Percentiles rank a stretch among this genome's conserved stretches.
Conservation (phyloP, 2,888 invertebrate genomes). For the Dusona sp. region DNA sequence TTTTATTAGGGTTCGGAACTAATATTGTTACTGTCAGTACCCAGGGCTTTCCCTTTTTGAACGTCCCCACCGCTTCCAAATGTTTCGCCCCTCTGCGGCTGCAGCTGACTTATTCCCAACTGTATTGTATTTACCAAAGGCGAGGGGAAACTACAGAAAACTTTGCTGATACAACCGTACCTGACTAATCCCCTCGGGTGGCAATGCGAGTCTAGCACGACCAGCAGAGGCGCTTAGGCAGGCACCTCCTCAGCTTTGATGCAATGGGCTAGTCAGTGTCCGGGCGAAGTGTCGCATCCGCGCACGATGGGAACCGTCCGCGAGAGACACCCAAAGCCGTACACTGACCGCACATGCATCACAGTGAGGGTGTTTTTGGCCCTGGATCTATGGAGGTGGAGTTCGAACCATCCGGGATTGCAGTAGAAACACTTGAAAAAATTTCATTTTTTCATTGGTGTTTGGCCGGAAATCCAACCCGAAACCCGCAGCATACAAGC, state of each 20-base stretch:
- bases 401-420: background rate
- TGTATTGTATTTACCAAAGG: too few species aligned
- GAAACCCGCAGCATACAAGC: background rate
- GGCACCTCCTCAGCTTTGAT: background rate
- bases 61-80: too few species aligned
- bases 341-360: background rate
- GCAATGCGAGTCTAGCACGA: too few species aligned
- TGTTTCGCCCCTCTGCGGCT: too few species aligned
- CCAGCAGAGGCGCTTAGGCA: background rate
- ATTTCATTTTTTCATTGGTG: background rate
- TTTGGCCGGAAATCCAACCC: background rate
- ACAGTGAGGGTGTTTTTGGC: background rate
- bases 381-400: background rate
- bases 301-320: background rate
- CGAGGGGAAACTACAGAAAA: background rate
- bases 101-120: too few species aligned
- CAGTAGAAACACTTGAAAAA: conserved; percentile 1
- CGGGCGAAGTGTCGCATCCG: background rate
- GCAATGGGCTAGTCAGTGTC: background rate
- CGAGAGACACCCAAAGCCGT: background rate
- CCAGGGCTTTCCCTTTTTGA: too few species aligned
- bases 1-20: too few species aligned
- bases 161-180: too few species aligned
- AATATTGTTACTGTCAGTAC: too few species aligned
- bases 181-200: background rate